Evolutionary conservation across 2,797 vertebrate genomes (phyloP), one percentile per base, ranked within the genome.

Genomic region (Petrocephalus schoutedeni): DNA sequence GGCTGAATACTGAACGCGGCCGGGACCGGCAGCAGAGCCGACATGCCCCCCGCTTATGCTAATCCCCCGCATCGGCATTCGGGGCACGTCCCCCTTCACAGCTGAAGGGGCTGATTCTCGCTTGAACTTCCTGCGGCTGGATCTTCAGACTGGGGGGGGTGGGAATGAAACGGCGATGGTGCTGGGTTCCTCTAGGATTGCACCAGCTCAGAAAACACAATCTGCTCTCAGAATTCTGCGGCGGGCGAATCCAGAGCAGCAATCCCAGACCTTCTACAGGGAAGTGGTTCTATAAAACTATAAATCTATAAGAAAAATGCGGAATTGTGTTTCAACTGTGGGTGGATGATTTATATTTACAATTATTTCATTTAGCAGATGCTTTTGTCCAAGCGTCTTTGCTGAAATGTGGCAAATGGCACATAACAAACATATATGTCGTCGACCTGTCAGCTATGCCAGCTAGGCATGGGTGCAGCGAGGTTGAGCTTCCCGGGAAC

Each of bases 91-190:
- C 80, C 80, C 64, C 21, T 83, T 53, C 41, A 21, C 80, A 83
- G 80, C 41, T 49, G 80, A 83, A 83, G 71, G 71, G 36, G 71
- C 80, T 51, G 80, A 83, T 53, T 49, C 80, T 83, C 21, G 41
- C 80, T 83, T n/a, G 49, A 83, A 53, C 80, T 83, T 83, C 80
- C 80, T 83, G 80, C 80, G 36, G 80, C 41, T 83, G 49, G 80
- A 53, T 45, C 80, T 83, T 83, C 64, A 67, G 64, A 67, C 64
- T 32, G 28, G 64, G 64, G 23, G 51, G 51, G 51, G 5, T 1
- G 23, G 74, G 7, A 16, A 83, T 10, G 49, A 45, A 83, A 45
- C 7, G 3, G 45, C 19, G n/a, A 53, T n/a, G n/a, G 41, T 23
- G n/a, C 77, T 83, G 77, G 41, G 36, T 53, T 83, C 45, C 41